Conservation (phyloP, 2,797 vertebrate species). For the Amphiprion clarkii region DNA sequence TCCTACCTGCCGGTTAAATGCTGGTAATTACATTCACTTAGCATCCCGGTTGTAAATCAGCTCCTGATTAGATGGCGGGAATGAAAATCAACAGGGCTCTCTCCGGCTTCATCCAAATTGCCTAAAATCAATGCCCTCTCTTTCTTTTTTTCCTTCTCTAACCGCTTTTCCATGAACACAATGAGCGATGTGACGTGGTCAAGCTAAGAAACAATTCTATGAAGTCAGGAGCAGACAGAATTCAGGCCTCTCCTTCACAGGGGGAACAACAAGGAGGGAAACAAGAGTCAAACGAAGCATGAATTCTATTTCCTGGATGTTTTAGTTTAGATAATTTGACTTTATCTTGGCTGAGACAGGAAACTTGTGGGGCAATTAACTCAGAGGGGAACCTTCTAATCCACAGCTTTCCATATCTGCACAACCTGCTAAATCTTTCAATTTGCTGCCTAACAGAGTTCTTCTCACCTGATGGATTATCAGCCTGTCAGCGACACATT, state of each 20-base stretch:
- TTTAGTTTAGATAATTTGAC: constrained; percentile 11
- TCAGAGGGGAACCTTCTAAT: constrained; percentile 25
- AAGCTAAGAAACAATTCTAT: constrained; percentile 10
- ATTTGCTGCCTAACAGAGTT: not conserved
- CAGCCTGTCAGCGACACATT: not conserved
- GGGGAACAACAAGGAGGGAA: not conserved
- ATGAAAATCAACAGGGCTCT: constrained; percentile 62
- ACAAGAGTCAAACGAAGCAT: not conserved
- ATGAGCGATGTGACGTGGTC: constrained; percentile 8
- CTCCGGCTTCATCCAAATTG: constrained; percentile 45
- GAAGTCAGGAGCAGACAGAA: constrained; percentile 7
- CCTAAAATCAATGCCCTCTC: constrained; percentile 49
- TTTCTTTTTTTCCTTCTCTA: constrained; percentile 21
- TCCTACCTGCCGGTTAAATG: constrained; percentile 56
- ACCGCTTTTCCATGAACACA: constrained; percentile 39
- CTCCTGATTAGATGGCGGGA: constrained; percentile 55
- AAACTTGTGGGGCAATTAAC: constrained; percentile 42
- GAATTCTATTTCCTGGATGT: constrained; percentile 10
- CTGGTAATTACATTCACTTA: constrained; percentile 70
- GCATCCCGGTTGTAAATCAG: constrained; percentile 66
- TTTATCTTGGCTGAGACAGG: constrained; percentile 36
- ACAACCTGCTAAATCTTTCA: constrained; percentile 15
- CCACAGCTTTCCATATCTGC: not conserved
- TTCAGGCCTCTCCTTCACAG: not conserved
- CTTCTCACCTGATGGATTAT: constrained; percentile 19